A percentile compares a stretch with the other conserved stretches of the same genome.
These are phyloP conservation scores for Actinia equina DNA, from an alignment of 64 coral and sea anemone genomes.

Conservation along the genomic window DNA sequence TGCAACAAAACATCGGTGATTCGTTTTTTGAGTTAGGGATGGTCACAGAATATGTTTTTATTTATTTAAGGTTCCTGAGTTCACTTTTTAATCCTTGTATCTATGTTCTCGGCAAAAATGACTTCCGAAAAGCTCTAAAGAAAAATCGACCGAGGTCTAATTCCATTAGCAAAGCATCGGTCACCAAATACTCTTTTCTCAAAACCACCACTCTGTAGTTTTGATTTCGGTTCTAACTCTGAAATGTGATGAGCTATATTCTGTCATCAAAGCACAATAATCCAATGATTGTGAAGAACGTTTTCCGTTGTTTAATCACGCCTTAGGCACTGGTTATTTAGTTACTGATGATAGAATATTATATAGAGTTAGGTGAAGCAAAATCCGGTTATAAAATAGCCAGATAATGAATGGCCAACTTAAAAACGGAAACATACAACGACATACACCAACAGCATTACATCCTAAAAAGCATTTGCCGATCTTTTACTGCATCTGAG, in stretches of 20 bases:
- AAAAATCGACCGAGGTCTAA: not conserved
- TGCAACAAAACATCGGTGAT: slow-evolving; percentile 65
- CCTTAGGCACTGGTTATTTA: not conserved
- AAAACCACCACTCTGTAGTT: slow-evolving; percentile 46
- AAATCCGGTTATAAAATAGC: not conserved
- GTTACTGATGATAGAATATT: not conserved
- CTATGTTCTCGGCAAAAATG: slow-evolving; percentile 60
- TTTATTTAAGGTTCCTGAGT: slow-evolving; percentile 53
- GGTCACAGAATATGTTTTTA: slow-evolving; percentile 23
- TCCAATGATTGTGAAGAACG: not conserved
- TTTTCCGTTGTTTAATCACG: not conserved
- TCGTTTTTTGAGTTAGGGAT: slow-evolving; percentile 41
- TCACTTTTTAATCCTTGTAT: slow-evolving; percentile 63
- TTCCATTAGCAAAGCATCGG: slow-evolving; percentile 28
- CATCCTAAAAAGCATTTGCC: not conserved
- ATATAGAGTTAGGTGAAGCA: not conserved
- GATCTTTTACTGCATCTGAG: too few species aligned
- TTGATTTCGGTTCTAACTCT: not conserved
- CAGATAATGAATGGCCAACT: not conserved
- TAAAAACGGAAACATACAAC: too few species aligned
- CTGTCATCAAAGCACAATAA: not conserved
- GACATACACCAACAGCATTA: too few species aligned
- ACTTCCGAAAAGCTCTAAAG: slow-evolving; percentile 55
- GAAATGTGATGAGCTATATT: not conserved
- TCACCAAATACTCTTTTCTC: slow-evolving; percentile 36